Conservation (phyloP, 2,888 invertebrate species). For the Dolomedes plantarius region DNA sequence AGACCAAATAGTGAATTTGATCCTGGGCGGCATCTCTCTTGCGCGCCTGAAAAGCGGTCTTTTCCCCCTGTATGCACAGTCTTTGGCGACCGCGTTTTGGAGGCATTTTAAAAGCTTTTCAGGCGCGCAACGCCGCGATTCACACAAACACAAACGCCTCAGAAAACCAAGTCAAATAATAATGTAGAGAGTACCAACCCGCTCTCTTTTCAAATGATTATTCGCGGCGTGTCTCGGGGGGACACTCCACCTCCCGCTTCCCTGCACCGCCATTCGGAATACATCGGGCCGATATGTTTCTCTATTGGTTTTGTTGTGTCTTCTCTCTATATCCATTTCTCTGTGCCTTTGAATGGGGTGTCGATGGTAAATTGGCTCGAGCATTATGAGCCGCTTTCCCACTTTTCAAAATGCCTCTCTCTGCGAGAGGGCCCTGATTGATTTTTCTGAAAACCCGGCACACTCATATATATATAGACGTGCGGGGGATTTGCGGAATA, state of each 20-base stretch:
- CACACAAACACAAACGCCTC: conserved; percentile 61
- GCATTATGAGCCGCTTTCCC: neutral
- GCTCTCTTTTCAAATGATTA: conserved; percentile 57
- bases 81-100: neutral
- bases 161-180: conserved; percentile 71
- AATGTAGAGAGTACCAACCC: conserved; percentile 35
- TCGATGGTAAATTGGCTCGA: conserved; percentile 14
- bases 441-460: neutral
- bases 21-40: conserved; percentile 13
- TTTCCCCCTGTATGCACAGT: conserved; percentile 2
- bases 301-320: conserved; percentile 53
- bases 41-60: neutral
- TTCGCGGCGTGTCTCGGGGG: conserved; percentile 34
- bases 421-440: neutral
- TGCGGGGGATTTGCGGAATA: neutral
- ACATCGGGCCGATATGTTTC: conserved; percentile 24
- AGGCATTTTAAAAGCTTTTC: conserved; percentile 65
- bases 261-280: neutral
- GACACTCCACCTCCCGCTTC: no score
- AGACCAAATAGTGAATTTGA: conserved; percentile 64
- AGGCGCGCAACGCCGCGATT: conserved; percentile 44
- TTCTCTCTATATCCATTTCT: conserved; percentile 10
- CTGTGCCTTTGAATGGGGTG: conserved; percentile 32
- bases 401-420: neutral
- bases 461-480: neutral